Base-by-base conservation (phyloP, 2,113 vertebrate species). In the Eubucco bourcierii region DNA sequence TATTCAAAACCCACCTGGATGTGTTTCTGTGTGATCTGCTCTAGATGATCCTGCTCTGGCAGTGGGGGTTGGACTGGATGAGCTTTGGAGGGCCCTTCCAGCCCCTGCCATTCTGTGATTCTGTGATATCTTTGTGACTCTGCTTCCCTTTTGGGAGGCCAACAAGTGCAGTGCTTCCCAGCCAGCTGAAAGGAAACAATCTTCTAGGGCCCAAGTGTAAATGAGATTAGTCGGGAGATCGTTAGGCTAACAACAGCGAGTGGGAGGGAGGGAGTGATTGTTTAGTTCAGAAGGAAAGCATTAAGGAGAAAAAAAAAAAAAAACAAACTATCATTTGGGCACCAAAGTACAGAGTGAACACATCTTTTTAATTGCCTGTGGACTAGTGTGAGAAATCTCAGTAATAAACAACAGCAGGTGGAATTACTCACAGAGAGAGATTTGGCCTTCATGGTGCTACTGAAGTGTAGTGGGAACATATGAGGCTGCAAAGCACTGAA, bases 231-330 rank as follows among this genome's bases (percentile, higher is more conserved):
- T 90, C 7, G 7, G 44, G 50, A 63, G 34, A 65, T 95, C 81
- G 82, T 94, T 95, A 93, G 39, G 13, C 39, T 92, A 90, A 90
- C 70, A 82, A 73, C 17, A 80, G 82, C 46, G 92, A 95, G 85
- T 80, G 76, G 61, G 60, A 88, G 27, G 59, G n/a, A 58, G 34
- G 55, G 41, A 77, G 44, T 82, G 72, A 70, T 91, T 73, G 47
- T 87, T 91, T 82, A 37, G 64, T 66, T 87, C 72, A 84, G 59
- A 91, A 68, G 24, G 56, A 78, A 92, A 87, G 87, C 25, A 18
- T 83, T 82, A 84, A 71, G 33, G 39, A 15, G 39, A 46, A 71
- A 33, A 75, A 63, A 83, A 41, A 71, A 15, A 33, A 46, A 71
- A 33, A 75, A 63, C 80, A 41, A 71, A 56, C 85, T 39, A 39